Percentiles rank a stretch among this genome's conserved stretches.
phyloP scores from a whole-genome alignment of 2,797 vertebrate genomes.

The Lates japonicus region DNA sequence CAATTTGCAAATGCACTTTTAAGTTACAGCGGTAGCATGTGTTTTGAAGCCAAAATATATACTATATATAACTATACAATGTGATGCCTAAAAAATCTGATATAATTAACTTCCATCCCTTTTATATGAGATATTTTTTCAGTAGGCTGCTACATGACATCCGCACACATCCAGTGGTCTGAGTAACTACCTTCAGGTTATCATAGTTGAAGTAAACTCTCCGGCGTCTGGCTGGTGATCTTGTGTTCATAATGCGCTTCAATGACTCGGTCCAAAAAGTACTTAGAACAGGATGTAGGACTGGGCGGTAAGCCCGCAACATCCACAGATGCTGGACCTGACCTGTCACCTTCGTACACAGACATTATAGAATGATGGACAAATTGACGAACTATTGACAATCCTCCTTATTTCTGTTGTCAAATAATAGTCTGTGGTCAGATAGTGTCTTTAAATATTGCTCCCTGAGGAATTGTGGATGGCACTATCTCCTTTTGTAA shows the following conservation, averaged over 20 bases:
- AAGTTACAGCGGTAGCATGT: too few species aligned
- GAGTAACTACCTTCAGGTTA: conserved; percentile 81
- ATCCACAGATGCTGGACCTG: conserved; percentile 66
- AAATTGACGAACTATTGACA: neutral
- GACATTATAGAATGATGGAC: neutral
- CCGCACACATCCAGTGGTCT: neutral
- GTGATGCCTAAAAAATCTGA: too few species aligned
- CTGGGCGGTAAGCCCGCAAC: conserved; percentile 82
- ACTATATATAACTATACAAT: too few species aligned
- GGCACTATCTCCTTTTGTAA: too few species aligned
- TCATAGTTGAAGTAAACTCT: conserved; percentile 82
- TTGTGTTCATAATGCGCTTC: conserved; percentile 80
- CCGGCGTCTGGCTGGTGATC: conserved; percentile 64
- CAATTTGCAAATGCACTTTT: neutral
- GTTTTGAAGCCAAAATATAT: too few species aligned
- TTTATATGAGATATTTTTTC: too few species aligned
- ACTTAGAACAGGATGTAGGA: conserved; percentile 85
- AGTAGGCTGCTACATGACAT: too few species aligned
- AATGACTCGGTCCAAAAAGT: conserved; percentile 85
- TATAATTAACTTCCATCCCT: too few species aligned
- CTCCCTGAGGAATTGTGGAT: too few species aligned
- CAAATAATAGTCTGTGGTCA: too few species aligned
- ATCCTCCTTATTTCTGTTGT: too few species aligned
- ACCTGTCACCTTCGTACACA: conserved; percentile 26
- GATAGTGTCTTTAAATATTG: too few species aligned